A percentile compares a stretch with the other conserved stretches of the same genome.
phyloP scores from a whole-genome alignment of 2,888 invertebrate species.

The Rhagonycha fulva region DNA sequence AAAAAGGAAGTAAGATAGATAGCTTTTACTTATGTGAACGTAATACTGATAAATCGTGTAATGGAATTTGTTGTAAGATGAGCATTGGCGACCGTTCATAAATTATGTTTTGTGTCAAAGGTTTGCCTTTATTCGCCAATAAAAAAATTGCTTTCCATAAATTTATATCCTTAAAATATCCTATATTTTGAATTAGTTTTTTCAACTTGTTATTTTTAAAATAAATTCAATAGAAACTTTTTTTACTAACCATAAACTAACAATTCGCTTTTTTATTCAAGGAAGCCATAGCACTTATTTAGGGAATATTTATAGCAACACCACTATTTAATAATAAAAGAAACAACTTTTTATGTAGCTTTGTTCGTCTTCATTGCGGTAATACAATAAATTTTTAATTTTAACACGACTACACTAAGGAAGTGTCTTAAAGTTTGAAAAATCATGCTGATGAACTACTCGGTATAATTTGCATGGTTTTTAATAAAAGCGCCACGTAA shows the following conservation, averaged over 20 bases:
- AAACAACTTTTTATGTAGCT: not conserved
- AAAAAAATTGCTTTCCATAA: constrained; percentile 31
- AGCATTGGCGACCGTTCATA: constrained; percentile 26
- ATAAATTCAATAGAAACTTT: not conserved
- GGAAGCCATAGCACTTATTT: not conserved
- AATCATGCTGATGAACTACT: not conserved
- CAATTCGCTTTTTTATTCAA: not conserved
- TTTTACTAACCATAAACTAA: not conserved
- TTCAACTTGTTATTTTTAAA: not conserved
- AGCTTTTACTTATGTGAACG: constrained; percentile 24
- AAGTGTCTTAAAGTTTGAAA: not conserved
- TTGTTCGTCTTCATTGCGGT: not conserved
- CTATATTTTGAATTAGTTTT: constrained; percentile 22
- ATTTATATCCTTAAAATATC: constrained; percentile 27
- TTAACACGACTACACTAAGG: not conserved
- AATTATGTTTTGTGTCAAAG: constrained; percentile 32
- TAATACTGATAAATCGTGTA: constrained; percentile 29
- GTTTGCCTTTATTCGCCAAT: constrained; percentile 25
- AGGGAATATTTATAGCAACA: not conserved
- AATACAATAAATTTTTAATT: not conserved
- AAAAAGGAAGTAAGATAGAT: constrained; percentile 10
- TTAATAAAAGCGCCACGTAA: not conserved
- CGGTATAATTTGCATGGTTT: not conserved
- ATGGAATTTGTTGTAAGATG: constrained; percentile 28
- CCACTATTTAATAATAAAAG: not conserved